Conservation (phyloP, 2,888 invertebrate species). For the Ashinkailepas kermadecensis region DNA sequence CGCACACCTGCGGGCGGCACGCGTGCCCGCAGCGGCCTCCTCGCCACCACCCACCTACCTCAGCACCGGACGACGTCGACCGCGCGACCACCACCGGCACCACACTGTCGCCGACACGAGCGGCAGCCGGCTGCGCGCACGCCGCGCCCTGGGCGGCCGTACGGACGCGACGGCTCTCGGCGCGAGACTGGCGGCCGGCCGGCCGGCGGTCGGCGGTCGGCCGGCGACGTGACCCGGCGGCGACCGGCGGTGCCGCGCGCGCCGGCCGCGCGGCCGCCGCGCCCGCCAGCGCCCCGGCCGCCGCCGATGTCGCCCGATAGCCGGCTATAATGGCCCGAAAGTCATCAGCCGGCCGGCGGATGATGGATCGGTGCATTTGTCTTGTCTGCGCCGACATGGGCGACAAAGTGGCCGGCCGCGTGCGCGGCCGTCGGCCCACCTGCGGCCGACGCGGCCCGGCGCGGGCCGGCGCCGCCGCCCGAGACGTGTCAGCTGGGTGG, state of each 20-base stretch:
- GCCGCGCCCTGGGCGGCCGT: no score
- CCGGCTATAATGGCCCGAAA: background rate
- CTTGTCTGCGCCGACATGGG: background rate
- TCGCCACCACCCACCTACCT: no score
- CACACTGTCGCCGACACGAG: background rate
- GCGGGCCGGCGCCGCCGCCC: no score
- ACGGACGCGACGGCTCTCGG: background rate
- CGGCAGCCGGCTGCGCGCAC: background rate
- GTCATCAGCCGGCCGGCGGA: background rate
- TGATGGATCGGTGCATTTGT: slow-evolving; percentile 15
- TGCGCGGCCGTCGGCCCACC: background rate
- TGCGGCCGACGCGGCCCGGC: no score
- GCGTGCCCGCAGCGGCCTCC: no score
- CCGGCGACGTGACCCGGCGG: background rate
- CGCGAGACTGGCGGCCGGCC: background rate
- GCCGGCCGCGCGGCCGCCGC: background rate
- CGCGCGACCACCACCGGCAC: background rate
- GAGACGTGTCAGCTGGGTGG: no score
- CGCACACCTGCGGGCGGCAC: no score
- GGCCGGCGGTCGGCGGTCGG: background rate
- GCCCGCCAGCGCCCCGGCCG: background rate
- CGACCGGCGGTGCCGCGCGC: background rate
- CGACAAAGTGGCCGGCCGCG: slow-evolving; percentile 14
- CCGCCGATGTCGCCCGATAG: slow-evolving; percentile 5
- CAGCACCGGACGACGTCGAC: background rate